Base-by-base conservation (phyloP, 2,888 invertebrate genomes). In the Acleris literana region DNA sequence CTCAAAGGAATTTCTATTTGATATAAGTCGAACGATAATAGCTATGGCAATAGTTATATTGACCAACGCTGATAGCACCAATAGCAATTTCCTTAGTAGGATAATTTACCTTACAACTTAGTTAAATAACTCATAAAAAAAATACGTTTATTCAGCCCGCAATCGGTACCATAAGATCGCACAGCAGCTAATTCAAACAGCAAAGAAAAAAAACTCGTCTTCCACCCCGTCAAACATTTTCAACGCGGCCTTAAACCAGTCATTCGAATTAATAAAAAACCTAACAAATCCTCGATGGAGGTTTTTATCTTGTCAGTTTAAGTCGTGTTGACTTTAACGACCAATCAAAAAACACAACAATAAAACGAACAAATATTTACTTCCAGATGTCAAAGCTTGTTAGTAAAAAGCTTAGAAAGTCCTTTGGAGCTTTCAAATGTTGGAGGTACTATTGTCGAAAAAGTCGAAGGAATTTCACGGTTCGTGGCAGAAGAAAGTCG, bases 281-380 rank as follows among this genome's bases (percentile, higher is more conserved):
- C 20, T 53, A 46, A 43, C 56, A 65, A 65, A 61, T 25, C 46
- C 53, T 17, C 59, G 48, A 16, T 11, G 3, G 20, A 64, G 17
- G 29, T 62, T 66, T 66, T 66, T 62, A 56, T 66, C 39, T 43
- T 46, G 51, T 29, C 49, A 57, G 57, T 56, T 56, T 55, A 22
- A 56, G 18, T 52, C 57, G 52, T 57, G 61, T 39, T 39, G 46
- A 46, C 46, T 16, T 46, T 20, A 18, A 46, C 25, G 67, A 68
- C 51, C 59, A 64, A 65, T 65, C 58, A 61, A 68, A 74, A 74
- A 72, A 75, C 69, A 58, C 51, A 52, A 58, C 84, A 84, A 74
- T 74, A 72, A 73, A 69, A 64, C 63, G 73, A 67, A 78, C 76
- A 82, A 86, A 85, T 81, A 80, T 85, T 86, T 81, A 80, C 76